Evolutionary conservation across 1,140 invertebrate genomes (phyloP).

Genomic region (Alviniconcha marisindica): DNA sequence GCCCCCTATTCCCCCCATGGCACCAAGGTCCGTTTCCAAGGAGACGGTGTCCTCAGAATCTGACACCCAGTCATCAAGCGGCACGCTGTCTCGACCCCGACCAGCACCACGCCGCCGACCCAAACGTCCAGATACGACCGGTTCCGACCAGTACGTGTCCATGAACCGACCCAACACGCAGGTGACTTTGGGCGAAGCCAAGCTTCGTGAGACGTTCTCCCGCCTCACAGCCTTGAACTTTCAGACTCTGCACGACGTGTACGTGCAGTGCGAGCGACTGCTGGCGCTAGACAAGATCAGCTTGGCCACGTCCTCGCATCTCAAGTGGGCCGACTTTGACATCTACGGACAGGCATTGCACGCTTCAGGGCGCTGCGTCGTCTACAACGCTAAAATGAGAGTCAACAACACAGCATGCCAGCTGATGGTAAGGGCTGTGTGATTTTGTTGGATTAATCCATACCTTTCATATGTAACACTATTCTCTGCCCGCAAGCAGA

Average conservation of each 20-base stretch:
- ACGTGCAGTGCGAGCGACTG: slow-evolving; percentile 65
- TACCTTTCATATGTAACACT: too few relatives aligned
- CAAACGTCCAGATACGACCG: slow-evolving; percentile 55
- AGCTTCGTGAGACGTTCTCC: slow-evolving; percentile 63
- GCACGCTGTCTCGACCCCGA: slow-evolving; percentile 62
- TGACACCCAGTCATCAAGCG: slow-evolving; percentile 55
- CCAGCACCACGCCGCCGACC: slow-evolving; percentile 62
- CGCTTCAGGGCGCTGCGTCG: slow-evolving; percentile 66
- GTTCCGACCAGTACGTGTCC: slow-evolving; percentile 69
- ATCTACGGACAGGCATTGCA: slow-evolving; percentile 69
- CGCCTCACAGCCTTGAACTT: slow-evolving; percentile 65
- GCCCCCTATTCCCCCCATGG: slow-evolving; percentile 32
- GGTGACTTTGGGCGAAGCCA: slow-evolving; percentile 59
- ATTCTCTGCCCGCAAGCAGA: too few relatives aligned
- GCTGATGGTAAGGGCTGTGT: slow-evolving; percentile 66
- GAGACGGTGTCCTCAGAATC: slow-evolving; percentile 63
- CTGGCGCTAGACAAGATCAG: slow-evolving; percentile 58
- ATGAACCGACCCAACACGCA: slow-evolving; percentile 69
- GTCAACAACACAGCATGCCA: slow-evolving; percentile 62
- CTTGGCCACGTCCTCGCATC: slow-evolving; percentile 39
- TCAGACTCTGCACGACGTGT: slow-evolving; percentile 65
- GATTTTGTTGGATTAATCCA: too few relatives aligned
- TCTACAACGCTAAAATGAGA: slow-evolving; percentile 68
- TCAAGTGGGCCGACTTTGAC: slow-evolving; percentile 71
- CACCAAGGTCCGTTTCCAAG: slow-evolving; percentile 50